Base-by-base conservation (phyloP, 1,140 invertebrate species). In the Vanessa atalanta region DNA sequence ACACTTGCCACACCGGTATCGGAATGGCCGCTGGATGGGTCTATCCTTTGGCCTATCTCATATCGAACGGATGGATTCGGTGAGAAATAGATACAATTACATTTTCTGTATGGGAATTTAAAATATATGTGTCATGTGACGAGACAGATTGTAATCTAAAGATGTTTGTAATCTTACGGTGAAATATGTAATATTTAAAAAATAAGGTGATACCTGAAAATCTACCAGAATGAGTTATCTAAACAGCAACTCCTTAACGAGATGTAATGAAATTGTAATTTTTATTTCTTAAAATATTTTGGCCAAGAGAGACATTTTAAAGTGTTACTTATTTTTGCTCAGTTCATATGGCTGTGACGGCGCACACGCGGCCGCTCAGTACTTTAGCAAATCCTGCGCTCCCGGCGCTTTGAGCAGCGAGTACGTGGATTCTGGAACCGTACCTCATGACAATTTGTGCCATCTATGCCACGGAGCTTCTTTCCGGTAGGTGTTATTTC, bases 11-110 rank as follows among this genome's bases (percentile, higher is more conserved):
- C 89, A 95, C 97, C 1, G 98, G 98, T 37, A 97, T 99, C 23
- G 97, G 97, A 71, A 97, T 95, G 70, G 98, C 97, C 0, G 98
- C 98, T 13, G 98, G 98, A 5, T 99, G 98, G 98, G 95, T 99
- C 0, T 97, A 99, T 81, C 98, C 98, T 0, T 90, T 99, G 81
- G 98, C 98, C 1, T 98, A 98, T 85, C 94, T 99, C 0, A 95
- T 99, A 15, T 97, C 98, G 23, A 99, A 99, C 83, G 96, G 97
- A 43, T 97, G 98, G 95, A 98, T 99, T 75, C 89, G 93, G 93
- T 93, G 77, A 83, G 79, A 23, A 1, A 8, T 8, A 16, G 6
- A n/a, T 15, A n/a, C 4, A 1, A 8, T 9, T 43, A 9, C 37
- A 9, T 43, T 61, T 26, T 31, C 26, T 1, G 3, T 6, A 31